Evolutionary conservation across 2,888 invertebrate species (phyloP).

Genomic region (Pyrrhia umbra): DNA sequence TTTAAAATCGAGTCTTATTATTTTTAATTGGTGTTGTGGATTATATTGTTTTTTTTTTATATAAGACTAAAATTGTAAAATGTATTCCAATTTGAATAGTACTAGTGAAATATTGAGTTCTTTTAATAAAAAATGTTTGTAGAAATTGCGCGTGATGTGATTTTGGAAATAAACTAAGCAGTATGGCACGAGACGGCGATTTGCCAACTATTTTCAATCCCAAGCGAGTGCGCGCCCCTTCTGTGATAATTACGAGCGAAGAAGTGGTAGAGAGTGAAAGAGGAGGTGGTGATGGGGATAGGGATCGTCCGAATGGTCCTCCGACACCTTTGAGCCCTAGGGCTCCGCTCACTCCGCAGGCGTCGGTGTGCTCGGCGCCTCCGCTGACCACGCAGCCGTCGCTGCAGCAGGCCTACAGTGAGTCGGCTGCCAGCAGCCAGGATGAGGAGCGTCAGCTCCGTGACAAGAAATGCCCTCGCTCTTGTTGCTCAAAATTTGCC

Average conservation of each 20-base stretch:
- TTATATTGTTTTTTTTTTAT: slow-evolving; percentile 10
- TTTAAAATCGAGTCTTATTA: slow-evolving; percentile 34
- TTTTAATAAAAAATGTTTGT: slow-evolving; percentile 39
- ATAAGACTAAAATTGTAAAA: slow-evolving; percentile 26
- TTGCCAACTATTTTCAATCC: slow-evolving; percentile 96
- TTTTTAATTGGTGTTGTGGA: slow-evolving; percentile 16
- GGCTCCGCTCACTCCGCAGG: slow-evolving; percentile 85
- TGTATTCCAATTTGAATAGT: slow-evolving; percentile 29
- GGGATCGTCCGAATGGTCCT: slow-evolving; percentile 86
- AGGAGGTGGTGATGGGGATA: slow-evolving; percentile 76
- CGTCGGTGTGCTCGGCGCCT: slow-evolving; percentile 87
- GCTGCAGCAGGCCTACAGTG: slow-evolving; percentile 86
- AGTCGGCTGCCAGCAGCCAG: slow-evolving; percentile 91
- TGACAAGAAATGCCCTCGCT: slow-evolving; percentile 91
- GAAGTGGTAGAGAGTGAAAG: slow-evolving; percentile 87
- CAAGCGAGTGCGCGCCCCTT: slow-evolving; percentile 92
- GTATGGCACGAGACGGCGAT: slow-evolving; percentile 93
- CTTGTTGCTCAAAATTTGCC: slow-evolving; percentile 95
- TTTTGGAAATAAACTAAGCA: slow-evolving; percentile 51
- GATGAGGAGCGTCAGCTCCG: slow-evolving; percentile 90
- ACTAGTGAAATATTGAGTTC: slow-evolving; percentile 22
- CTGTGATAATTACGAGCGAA: slow-evolving; percentile 92
- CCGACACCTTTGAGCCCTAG: slow-evolving; percentile 85
- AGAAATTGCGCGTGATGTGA: slow-evolving; percentile 60
- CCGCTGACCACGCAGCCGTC: slow-evolving; percentile 86